Conservation (phyloP, 2,113 vertebrate genomes). For the Sterrhoptilus dennistouni region DNA sequence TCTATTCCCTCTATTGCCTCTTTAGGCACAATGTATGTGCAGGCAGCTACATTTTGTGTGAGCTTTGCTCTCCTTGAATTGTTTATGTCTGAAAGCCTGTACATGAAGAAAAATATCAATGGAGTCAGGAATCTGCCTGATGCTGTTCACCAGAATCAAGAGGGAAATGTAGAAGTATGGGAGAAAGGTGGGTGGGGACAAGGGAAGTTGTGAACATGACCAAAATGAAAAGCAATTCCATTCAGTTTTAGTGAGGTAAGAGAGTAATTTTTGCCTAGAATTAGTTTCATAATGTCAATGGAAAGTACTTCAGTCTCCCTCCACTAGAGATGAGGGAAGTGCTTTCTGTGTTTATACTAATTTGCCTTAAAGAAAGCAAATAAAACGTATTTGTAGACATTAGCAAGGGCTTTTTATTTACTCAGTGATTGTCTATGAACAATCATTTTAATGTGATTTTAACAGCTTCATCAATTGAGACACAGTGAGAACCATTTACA, state of each 20-base stretch:
- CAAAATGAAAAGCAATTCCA: background rate
- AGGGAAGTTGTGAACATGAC: background rate
- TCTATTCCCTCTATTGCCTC: background rate
- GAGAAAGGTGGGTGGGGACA: background rate
- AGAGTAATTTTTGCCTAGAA: background rate
- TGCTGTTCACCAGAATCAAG: background rate
- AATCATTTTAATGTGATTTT: background rate
- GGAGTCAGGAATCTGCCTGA: background rate
- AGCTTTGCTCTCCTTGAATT: background rate
- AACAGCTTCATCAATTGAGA: background rate
- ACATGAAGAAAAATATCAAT: background rate
- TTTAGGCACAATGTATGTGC: background rate
- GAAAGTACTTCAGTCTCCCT: background rate
- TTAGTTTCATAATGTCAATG: background rate
- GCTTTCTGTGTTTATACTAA: background rate
- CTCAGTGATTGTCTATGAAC: background rate
- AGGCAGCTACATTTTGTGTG: background rate
- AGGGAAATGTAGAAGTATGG: background rate
- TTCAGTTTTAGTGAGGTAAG: background rate
- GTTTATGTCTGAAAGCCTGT: background rate
- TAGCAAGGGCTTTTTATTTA: background rate
- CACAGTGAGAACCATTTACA: background rate
- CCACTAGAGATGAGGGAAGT: background rate
- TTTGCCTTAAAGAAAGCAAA: background rate
- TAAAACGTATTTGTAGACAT: background rate